phyloP scores from a whole-genome alignment of 2,888 invertebrate species.

The Poecilobothrus nobilitatus region DNA sequence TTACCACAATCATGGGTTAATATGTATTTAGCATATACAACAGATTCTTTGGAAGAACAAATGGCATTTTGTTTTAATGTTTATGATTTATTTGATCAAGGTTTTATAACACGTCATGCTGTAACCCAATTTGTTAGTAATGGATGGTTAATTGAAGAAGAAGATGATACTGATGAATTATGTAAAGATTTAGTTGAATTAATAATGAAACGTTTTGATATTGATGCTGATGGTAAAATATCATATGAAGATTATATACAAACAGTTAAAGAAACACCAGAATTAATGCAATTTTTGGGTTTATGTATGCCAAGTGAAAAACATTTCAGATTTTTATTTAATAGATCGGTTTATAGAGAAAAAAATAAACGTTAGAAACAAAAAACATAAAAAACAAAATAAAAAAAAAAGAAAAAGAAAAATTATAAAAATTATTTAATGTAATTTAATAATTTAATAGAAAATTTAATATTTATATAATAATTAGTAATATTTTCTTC shows the following conservation, averaged over 20 bases:
- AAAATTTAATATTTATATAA: too few species aligned
- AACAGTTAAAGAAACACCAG: conserved; percentile 55
- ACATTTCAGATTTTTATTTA: not conserved
- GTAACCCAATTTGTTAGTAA: conserved; percentile 47
- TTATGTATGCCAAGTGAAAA: conserved; percentile 53
- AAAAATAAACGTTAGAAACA: too few species aligned
- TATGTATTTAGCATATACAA: conserved; percentile 59
- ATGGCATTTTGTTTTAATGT: conserved; percentile 56
- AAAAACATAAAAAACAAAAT: too few species aligned
- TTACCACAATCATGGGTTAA: conserved; percentile 56
- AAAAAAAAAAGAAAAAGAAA: too few species aligned
- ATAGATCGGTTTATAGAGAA: not conserved
- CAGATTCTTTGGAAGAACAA: conserved; percentile 58
- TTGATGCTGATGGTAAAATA: conserved; percentile 64
- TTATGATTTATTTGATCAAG: conserved; percentile 48
- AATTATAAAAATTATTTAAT: too few species aligned
- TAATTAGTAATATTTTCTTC: too few species aligned
- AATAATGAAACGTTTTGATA: conserved; percentile 63
- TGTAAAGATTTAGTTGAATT: conserved; percentile 59
- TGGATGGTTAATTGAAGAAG: conserved; percentile 51
- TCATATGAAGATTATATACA: conserved; percentile 58
- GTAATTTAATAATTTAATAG: too few species aligned
- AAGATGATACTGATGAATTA: conserved; percentile 64
- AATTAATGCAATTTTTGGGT: conserved; percentile 63
- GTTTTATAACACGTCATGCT: conserved; percentile 59